Base-by-base conservation (phyloP, 2,797 vertebrate species). In the Sebastolobus alascanus region DNA sequence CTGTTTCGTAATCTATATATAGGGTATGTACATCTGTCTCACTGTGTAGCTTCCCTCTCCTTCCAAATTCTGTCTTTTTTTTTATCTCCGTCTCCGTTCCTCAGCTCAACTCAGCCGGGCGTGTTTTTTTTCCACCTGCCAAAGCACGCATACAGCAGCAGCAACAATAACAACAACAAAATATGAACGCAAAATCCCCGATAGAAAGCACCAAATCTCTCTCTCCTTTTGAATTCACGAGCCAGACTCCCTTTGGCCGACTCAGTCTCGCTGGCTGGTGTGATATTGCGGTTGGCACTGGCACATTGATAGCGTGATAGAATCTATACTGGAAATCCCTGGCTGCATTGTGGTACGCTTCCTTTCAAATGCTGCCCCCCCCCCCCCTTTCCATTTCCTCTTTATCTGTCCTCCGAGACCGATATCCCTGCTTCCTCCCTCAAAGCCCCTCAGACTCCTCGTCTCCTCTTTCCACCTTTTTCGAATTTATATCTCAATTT, bases 301-400 rank as follows among this genome's bases (percentile, higher is more conserved):
- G 52, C 83, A 56, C 40, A 12, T 37, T 85, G 50, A 79, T 87
- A 40, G 75, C 69, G 10, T 58, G 87, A 87, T 87, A 78, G 73
- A 76, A 87, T 86, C 87, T 84, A 68, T 84, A 76, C 83, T 60
- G 72, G 73, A 84, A 66, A 79, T 84, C 73, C 80, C 54, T 25
- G 50, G 35, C 73, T 74, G 73, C 73, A 16, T 85, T 80, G 84
- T 70, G 54, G 67, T 56, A 13, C 31, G 55, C 72, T 58, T 81
- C 68, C 68, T 74, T 84, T 88, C 54, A 78, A 59, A 84, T 52
- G 27, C 60, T 59, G 27, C 56, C 22, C 61, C 29, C 59, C 27
- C 50, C 8, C 4, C 5, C 11, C 14, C 27, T n/a, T 46, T 86
- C 84, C 72, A 69, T 82, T 84, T 67, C 46, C 70, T 71, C 67